Base-by-base conservation (phyloP, 1,140 invertebrate genomes). In the Melipona quadrifasciata region DNA sequence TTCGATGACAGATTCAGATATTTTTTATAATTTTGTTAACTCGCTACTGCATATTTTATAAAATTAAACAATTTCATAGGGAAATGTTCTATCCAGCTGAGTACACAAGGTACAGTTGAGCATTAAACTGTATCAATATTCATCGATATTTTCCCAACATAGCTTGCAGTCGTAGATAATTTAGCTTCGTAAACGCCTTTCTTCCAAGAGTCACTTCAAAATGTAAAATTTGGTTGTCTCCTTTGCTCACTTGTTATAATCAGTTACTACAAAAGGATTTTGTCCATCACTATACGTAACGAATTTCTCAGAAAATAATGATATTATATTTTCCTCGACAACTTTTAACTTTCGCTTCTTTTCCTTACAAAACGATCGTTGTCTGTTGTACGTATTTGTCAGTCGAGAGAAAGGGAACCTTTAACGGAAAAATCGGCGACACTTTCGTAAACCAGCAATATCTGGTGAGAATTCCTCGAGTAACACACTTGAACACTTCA, bases 401-500 rank as follows among this genome's bases (percentile, higher is more conserved):
- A 17, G 14, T 2, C 31, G 53, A 0, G 11, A n/a, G 4, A n/a
- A 21, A 24, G 8, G 19, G 39, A n/a, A 57, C 39, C 27, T 34
- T 83, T 61, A 39, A 6, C 47, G n/a, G 65, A 34, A 61, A 77
- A 71, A 8, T 71, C 16, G 24, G 34, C n/a, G 64, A 61, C 64
- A 57, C 27, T 51, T 39, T 78, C 67, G 82, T 79, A 71, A 71
- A 71, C 55, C 75, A 79, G 19, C 65, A 61, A 83, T 83, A 71
- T 83, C 39, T 83, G 70, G 67, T 67, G 75, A 84, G 68, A 80
- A 72, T 73, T 80, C 70, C 77, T 80, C 76, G 77, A 71, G 82
- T 80, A 58, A 51, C 82, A 73, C 68, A 80, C 77, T 84, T 57
- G 68, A 83, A 87, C 78, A 68, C 67, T 87, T 87, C 88, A 89